Evolutionary conservation across 2,888 invertebrate genomes (phyloP).

Genomic region (Liopterus haemorrhoidalis): DNA sequence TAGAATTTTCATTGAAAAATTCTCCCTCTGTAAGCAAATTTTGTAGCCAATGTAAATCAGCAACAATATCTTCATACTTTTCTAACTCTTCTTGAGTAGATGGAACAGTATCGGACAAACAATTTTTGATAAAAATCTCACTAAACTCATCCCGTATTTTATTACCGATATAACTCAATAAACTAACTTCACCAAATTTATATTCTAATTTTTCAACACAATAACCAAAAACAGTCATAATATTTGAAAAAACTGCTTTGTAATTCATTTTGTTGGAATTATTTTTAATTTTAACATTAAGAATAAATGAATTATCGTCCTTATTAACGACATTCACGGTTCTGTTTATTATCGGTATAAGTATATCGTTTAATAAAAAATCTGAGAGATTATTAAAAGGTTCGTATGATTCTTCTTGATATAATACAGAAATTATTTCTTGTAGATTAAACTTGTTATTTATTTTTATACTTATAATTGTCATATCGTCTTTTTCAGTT

Average conservation of each 20-base stretch:
- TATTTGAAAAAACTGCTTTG: slow-evolving; percentile 52
- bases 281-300: slow-evolving; percentile 41
- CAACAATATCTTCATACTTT: slow-evolving; percentile 54
- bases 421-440: slow-evolving; percentile 44
- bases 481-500: slow-evolving; percentile 40
- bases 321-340: slow-evolving; percentile 46
- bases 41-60: slow-evolving; percentile 62
- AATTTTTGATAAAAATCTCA: slow-evolving; percentile 62
- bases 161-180: slow-evolving; percentile 53
- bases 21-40: slow-evolving; percentile 53
- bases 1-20: slow-evolving; percentile 53
- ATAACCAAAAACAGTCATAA: slow-evolving; percentile 53
- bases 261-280: slow-evolving; percentile 47
- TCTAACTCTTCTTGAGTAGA: slow-evolving; percentile 65
- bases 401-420: slow-evolving; percentile 41
- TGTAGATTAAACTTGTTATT: slow-evolving; percentile 43
- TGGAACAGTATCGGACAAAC: slow-evolving; percentile 71
- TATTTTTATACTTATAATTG: slow-evolving; percentile 43
- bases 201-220: slow-evolving; percentile 53
- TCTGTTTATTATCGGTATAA: slow-evolving; percentile 54
- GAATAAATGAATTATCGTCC: slow-evolving; percentile 40
- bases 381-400: slow-evolving; percentile 52
- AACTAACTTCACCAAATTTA: too few species aligned
- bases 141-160: slow-evolving; percentile 56
- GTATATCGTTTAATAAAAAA: slow-evolving; percentile 53